Conservation (phyloP, 2,797 vertebrate genomes). For the Austrolebias charrua region DNA sequence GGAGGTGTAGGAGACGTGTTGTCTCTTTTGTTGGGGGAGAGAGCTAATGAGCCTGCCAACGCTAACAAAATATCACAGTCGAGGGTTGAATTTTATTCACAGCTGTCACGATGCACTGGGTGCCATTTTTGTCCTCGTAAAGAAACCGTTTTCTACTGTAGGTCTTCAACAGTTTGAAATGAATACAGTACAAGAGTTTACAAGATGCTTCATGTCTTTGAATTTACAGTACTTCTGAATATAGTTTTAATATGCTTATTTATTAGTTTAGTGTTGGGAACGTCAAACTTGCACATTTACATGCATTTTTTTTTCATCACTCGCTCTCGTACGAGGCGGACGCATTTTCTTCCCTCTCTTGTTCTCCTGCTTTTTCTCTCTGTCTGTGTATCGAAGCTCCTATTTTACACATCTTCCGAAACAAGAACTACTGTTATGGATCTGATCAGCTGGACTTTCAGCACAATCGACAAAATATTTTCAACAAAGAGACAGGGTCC, state of each 20-base stretch:
- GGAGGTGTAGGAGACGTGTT: conserved; percentile 70
- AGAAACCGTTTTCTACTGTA: conserved; percentile 40
- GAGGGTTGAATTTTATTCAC: conserved; percentile 53
- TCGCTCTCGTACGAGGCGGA: too few relatives aligned
- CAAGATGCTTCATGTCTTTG: not conserved
- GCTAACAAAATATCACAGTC: conserved; percentile 42
- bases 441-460: too few relatives aligned
- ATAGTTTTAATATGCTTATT: not conserved
- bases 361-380: too few relatives aligned
- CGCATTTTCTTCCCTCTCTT: too few relatives aligned
- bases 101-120: conserved; percentile 40
- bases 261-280: conserved; percentile 10
- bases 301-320: too few relatives aligned
- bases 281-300: not conserved
- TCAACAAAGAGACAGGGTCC: too few relatives aligned
- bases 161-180: conserved; percentile 28
- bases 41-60: conserved; percentile 35
- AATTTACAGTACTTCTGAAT: too few relatives aligned
- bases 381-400: too few relatives aligned
- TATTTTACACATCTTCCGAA: too few relatives aligned
- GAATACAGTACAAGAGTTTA: conserved; percentile 6
- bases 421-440: too few relatives aligned
- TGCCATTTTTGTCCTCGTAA: conserved; percentile 37
- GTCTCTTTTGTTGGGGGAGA: conserved; percentile 51
- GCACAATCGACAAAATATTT: too few relatives aligned